Evolutionary conservation across 2,888 invertebrate species (phyloP), one percentile per base, ranked within the genome.

Genomic region (Pantelozetes paolii): DNA sequence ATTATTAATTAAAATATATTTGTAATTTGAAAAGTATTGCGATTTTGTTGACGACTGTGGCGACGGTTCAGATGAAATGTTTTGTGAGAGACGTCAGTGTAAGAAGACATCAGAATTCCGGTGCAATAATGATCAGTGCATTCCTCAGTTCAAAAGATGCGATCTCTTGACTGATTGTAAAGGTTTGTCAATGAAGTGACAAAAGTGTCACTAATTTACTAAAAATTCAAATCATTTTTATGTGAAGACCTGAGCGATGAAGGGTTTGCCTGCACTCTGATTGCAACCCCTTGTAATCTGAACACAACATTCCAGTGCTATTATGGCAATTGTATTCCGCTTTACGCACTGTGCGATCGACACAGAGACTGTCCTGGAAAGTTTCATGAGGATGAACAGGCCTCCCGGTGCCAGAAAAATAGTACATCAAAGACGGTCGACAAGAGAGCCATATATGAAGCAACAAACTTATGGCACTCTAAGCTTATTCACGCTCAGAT

Each of bases 41-140:
- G 81, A 84, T 77, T 83, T 81, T 75, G 80, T 80, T n/a, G 79
- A 82, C 75, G 82, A 84, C 75, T 84, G 84, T 76, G 81, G 82
- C 0, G 84, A 84, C 76, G 79, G 81, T 32, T 82, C 82, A 0
- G 83, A 84, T 76, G 83, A 83, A 75, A 75, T 73, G 28, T 78
- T 78, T 23, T 83, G 83, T 77, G 78, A 67, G 36, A 69, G 71
- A 32, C 70, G 82, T 81, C 78, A 79, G 80, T 79, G 64, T n/a
- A 74, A 74, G 28, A 57, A 59, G 48, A 48, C 75, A 77, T 50
- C 75, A 20, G 79, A 79, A 75, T 78, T 77, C 42, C 77, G 75
- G 57, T 83, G 83, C 75, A 76, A 75, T 3, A 82, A 81, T 74
- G 78, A 79, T 0, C 80, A 82, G 71, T 83, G 82, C 76, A 80